phyloP scores from a whole-genome alignment of 2,888 invertebrate genomes.

The Teleogryllus oceanicus region DNA sequence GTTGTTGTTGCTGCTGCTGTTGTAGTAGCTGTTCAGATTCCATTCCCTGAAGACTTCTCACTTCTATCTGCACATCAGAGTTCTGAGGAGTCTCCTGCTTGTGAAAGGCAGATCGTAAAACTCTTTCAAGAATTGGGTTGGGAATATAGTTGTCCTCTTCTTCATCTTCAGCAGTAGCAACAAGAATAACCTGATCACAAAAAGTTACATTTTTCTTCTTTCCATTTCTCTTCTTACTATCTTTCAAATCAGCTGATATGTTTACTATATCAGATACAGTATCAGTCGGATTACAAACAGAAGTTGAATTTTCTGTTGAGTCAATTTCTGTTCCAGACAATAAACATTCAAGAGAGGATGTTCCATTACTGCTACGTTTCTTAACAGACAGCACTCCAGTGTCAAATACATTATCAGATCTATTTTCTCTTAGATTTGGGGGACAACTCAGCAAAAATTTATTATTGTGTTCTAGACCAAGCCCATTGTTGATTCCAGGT shows the following conservation, averaged over 20 bases:
- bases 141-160: conserved; percentile 88
- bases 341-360: conserved; percentile 27
- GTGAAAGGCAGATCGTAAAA: conserved; percentile 75
- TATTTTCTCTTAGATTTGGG: conserved; percentile 30
- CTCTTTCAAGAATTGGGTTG: conserved; percentile 83
- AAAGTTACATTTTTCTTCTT: conserved; percentile 94
- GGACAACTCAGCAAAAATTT: conserved; percentile 29
- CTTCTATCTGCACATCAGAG: conserved; percentile 43
- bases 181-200: conserved; percentile 89
- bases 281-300: background rate
- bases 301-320: conserved; percentile 18
- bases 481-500: background rate
- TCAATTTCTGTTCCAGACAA: background rate
- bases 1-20: conserved; percentile 43
- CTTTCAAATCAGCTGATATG: conserved; percentile 47
- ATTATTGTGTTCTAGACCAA: background rate
- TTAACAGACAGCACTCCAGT: conserved; percentile 30
- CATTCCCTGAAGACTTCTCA: conserved; percentile 50
- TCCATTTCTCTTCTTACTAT: conserved; percentile 57
- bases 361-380: conserved; percentile 27
- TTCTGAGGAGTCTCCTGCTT: conserved; percentile 52
- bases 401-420: conserved; percentile 31
- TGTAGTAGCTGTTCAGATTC: conserved; percentile 41
- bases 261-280: background rate
- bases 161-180: conserved; percentile 88